Percentiles rank a stretch among this genome's conserved stretches.
Conservation (phyloP, 2,113 vertebrate genomes). For the Malurus melanocephalus region DNA sequence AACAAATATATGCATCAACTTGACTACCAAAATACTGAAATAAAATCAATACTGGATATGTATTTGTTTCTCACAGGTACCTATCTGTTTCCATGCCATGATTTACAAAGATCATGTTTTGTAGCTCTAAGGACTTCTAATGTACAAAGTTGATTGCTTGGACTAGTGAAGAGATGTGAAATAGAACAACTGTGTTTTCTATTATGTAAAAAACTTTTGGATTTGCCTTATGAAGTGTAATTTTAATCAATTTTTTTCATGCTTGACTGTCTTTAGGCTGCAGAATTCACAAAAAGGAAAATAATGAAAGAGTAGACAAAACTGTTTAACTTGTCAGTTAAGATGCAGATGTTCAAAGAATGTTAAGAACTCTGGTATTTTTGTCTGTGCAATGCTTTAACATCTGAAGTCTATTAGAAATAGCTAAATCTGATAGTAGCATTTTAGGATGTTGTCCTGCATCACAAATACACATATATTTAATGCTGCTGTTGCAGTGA, state of each 20-base stretch:
- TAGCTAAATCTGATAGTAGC: not conserved
- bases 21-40: not conserved
- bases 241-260: not conserved
- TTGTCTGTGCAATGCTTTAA: not conserved
- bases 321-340: not conserved
- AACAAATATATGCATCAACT: not conserved
- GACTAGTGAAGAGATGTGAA: not conserved
- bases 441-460: not conserved
- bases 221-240: not conserved
- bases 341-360: not conserved
- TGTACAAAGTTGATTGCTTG: not conserved
- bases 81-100: not conserved
- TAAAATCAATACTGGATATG: not conserved
- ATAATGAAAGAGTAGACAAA: not conserved
- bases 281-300: not conserved
- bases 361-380: not conserved
- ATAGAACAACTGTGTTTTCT: not conserved
- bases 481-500: not conserved
- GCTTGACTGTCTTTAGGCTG: not conserved
- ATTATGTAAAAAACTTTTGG: not conserved
- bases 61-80: not conserved
- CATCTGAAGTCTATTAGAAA: not conserved
- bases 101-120: not conserved
- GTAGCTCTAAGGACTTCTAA: not conserved
- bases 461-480: accelerated